Conservation (phyloP, 2,113 vertebrate species). For the Tiliqua scincoides region DNA sequence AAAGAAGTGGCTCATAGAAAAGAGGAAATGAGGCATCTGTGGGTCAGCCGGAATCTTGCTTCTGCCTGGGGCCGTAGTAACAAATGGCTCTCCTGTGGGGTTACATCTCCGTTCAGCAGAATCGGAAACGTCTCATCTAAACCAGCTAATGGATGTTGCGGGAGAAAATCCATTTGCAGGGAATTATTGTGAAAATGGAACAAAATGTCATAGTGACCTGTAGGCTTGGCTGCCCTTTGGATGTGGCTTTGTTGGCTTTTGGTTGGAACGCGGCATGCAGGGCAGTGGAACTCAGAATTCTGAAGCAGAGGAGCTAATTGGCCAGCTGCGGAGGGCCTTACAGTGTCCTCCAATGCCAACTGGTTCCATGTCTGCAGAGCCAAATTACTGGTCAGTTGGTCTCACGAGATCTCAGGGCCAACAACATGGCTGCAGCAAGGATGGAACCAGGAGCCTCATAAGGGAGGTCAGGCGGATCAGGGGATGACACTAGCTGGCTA, state of each 20-base stretch:
- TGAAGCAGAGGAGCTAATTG: neutral
- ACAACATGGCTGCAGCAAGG: too few species aligned
- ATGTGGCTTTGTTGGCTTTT: neutral
- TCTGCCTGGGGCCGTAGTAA: neutral
- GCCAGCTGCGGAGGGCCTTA: accelerated
- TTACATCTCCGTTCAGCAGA: neutral
- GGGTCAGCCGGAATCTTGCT: neutral
- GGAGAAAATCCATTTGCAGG: neutral
- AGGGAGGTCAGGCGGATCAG: too few species aligned
- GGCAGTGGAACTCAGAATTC: neutral
- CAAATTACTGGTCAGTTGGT: too few species aligned
- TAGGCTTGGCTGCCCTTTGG: neutral
- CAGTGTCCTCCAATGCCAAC: neutral
- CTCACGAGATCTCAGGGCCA: too few species aligned
- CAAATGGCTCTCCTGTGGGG: neutral
- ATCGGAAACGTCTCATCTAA: neutral
- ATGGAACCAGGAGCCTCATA: too few species aligned
- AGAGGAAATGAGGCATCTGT: neutral
- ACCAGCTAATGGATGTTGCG: neutral
- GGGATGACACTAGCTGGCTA: too few species aligned
- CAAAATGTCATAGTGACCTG: neutral
- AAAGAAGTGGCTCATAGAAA: neutral
- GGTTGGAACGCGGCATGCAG: neutral
- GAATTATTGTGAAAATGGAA: neutral
- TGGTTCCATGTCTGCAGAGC: neutral